Base-by-base conservation (phyloP, 2,888 invertebrate species). In the Dryococelus australis region DNA sequence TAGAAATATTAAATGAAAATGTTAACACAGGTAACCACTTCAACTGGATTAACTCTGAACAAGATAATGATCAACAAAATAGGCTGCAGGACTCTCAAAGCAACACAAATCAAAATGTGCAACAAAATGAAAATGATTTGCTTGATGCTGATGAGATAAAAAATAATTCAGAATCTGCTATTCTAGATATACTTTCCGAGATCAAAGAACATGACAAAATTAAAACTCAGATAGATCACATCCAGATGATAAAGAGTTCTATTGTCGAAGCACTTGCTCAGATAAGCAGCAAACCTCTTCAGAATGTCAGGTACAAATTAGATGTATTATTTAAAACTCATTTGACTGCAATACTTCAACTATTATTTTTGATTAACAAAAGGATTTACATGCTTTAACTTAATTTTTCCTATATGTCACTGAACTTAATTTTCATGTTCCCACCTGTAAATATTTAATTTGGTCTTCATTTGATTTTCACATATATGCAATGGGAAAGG, bases 281-380 rank as follows among this genome's bases (percentile, higher is more conserved):
- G 88, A 87, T 88, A 89, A 87, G 80, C 87, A 81, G 94, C 94
- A 98, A 98, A 27, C 97, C 97, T 12, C 93, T 98, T 24, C 97
- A 97, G 91, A 98, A 98, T 91, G 97, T 98, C 87, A 95, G 97
- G 95, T 95, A 93, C 24, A 16, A 65, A 65, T 20, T 65, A 65
- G 16, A 65, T 65, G n/a, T n/a, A 65, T 16, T 65, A 47, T 47
- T 47, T 47, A 8, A 13, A 16, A n/a, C 65, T 65, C 65, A 65
- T 24, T 24, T 65, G 10, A 65, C 10, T 65, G 65, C n/a, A 8
- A 65, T 16, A 5, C 47, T 47, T 13, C 5, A 35, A 35, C 1
- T 35, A 35, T 35, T 35, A 35, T 35, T 35, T 35, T 35, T 35
- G 35, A 35, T 35, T 35, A 35, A 35, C 35, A 35, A 35, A 35